Base-by-base conservation (phyloP, 2,888 invertebrate species). In the Apodemia duryi region DNA sequence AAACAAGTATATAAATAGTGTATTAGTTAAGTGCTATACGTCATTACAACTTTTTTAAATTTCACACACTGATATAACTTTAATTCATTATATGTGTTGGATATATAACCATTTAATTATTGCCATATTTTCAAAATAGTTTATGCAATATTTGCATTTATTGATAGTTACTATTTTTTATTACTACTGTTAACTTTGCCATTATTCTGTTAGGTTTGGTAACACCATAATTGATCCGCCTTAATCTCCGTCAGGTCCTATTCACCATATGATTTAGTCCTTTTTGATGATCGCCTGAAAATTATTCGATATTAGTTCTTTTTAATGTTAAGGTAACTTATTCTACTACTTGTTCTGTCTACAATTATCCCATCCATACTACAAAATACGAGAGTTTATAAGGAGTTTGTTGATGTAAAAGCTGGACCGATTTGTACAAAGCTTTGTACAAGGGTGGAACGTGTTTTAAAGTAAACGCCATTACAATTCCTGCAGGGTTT, bases 201-300 rank as follows among this genome's bases (percentile, higher is more conserved):
- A 65, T 65, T 68, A 49, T 70, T 68, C 67, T 73, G 70, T 77
- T 73, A 75, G 73, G 74, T 71, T 73, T 69, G 77, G 75, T 76
- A 81, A 76, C 75, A 73, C 73, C 72, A 68, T 69, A 66, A 65
- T 49, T 68, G 70, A 73, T 72, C 74, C 75, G 77, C 77, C 74
- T 75, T 68, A 71, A 67, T 72, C 79, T 77, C 80, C 77, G 69
- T 81, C 82, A 79, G 75, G 79, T 77, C 73, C 76, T 76, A 81
- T 75, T 79, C 80, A 82, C 77, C 74, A 73, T 74, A 76, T 75
- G 77, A 77, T 74, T 81, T 85, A 87, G 78, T 88, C 88, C 85
- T 88, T 88, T 85, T 86, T 88, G 83, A 80, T 81, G 80, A 81
- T 81, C 75, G 84, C 83, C 89, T 89, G 88, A 77, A 89, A 89